Base-by-base conservation (phyloP, 2,888 invertebrate species). In the Tachina grossa region DNA sequence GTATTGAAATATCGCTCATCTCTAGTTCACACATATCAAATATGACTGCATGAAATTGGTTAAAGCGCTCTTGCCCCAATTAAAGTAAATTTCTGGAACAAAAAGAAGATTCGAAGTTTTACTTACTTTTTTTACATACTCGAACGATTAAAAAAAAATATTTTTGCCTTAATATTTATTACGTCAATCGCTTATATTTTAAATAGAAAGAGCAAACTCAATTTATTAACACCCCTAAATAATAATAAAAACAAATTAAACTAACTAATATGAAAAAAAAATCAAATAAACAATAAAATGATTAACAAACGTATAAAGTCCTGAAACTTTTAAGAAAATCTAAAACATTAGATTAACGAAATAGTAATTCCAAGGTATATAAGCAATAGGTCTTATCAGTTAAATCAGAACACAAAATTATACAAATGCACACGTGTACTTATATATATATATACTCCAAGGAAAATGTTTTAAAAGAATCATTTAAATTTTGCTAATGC, bases 341-440 rank as follows among this genome's bases (percentile, higher is more conserved):
- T 22, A 71, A 22, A 47, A 31, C 39, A 22, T n/a, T 1, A 43
- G 31, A 31, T 31, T 31, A 31, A 31, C 6, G 31, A 31, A 31
- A 6, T 6, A 19, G 55, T 41, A 55, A 43, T 66, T 31, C 13
- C 13, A 47, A 45, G 53, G 39, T 9, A 16, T 55, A 63, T 55
- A 45, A 82, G 22, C 63, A 49, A 45, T 68, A 55, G 2, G 55
- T 69, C 41, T 71, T 71, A 79, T 84, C 79, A 79, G 47, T 49
- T 77, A 16, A 49, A 72, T 45, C 49, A 77, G 41, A 47, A 43
- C 22, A 57, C 19, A 53, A 14, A 22, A 45, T n/a, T 63, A 43
- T 19, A 65, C 9, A 22, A 14, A 22, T 19, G 22, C 31, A 63
- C 1, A 22, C 9, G 9, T 22, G 45, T 63, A 31, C 31, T 31